phyloP scores from a whole-genome alignment of 1,140 invertebrate species.

The Trachelipus rathkii region DNA sequence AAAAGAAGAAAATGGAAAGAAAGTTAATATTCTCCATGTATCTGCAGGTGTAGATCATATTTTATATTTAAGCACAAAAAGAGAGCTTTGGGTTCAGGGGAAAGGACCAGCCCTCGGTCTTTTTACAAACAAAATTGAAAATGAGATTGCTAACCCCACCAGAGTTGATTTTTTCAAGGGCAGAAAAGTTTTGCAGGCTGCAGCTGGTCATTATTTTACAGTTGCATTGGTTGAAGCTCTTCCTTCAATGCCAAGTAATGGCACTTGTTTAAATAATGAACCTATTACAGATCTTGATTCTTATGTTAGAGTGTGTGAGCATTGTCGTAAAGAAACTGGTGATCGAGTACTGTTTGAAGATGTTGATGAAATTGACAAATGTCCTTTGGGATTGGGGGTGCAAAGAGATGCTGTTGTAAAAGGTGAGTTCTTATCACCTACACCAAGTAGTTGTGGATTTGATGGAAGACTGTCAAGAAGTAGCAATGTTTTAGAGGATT shows the following conservation, averaged over 20 bases:
- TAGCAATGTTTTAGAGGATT: conserved; percentile 32
- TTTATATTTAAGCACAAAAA: conserved; percentile 30
- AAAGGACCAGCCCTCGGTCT: conserved; percentile 32
- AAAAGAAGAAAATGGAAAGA: conserved; percentile 31
- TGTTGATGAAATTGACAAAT: conserved; percentile 30
- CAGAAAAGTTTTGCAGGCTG: conserved; percentile 29
- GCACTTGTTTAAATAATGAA: conserved; percentile 13
- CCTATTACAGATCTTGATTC: conserved; percentile 31
- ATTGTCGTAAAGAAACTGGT: conserved; percentile 30
- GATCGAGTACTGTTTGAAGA: conserved; percentile 33
- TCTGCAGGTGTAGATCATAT: conserved; percentile 33
- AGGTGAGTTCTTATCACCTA: conserved; percentile 28
- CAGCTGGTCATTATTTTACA: conserved; percentile 35
- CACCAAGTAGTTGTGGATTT: conserved; percentile 29
- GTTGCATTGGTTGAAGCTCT: conserved; percentile 33
- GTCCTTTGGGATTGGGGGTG: conserved; percentile 31
- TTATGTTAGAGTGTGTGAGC: conserved; percentile 29
- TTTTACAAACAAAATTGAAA: conserved; percentile 37
- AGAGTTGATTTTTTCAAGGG: conserved; percentile 37
- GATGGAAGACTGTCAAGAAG: conserved; percentile 33
- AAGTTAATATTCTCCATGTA: conserved; percentile 27
- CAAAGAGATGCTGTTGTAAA: conserved; percentile 24
- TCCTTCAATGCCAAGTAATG: conserved; percentile 18
- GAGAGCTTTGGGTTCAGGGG: conserved; percentile 36
- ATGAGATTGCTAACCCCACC: conserved; percentile 35